A percentile compares a stretch with the other conserved stretches of the same genome.
Conservation (phyloP, 1,140 invertebrate species). For the Drosophila lowei region DNA sequence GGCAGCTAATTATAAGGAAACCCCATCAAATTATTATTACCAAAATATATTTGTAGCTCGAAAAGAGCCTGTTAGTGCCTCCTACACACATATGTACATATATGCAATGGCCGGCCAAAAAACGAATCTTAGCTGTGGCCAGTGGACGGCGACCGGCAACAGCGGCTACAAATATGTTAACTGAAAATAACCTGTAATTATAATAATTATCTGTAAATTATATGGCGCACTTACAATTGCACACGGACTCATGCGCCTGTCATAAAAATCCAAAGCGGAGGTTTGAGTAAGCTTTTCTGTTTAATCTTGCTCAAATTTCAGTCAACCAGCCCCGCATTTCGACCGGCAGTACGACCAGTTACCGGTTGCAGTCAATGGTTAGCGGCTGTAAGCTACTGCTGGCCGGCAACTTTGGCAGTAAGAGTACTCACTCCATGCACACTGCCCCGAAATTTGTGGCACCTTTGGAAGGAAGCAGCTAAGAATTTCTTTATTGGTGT, state of each 20-base stretch:
- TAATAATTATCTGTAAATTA: constrained; percentile 82
- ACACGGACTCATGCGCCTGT: constrained; percentile 74
- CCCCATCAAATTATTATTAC: constrained; percentile 54
- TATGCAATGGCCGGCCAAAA: constrained; percentile 38
- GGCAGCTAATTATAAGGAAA: constrained; percentile 47
- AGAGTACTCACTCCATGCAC: too few relatives aligned
- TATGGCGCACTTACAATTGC: constrained; percentile 78
- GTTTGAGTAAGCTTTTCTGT: constrained; percentile 54
- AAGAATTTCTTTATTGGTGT: too few relatives aligned
- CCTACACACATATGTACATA: background rate
- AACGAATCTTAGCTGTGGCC: constrained; percentile 46
- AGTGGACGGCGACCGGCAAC: constrained; percentile 29
- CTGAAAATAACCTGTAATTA: constrained; percentile 80
- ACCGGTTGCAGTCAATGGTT: constrained; percentile 44
- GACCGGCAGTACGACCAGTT: background rate
- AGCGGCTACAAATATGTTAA: constrained; percentile 60
- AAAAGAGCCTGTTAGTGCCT: constrained; percentile 53
- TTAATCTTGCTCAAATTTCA: constrained; percentile 55
- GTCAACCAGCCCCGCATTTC: constrained; percentile 2
- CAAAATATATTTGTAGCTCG: constrained; percentile 50
- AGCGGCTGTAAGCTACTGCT: constrained; percentile 13
- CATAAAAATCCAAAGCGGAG: constrained; percentile 65
- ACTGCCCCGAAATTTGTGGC: too few relatives aligned
- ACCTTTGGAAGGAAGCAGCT: too few relatives aligned
- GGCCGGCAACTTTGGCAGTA: too few relatives aligned